phyloP scores from a whole-genome alignment of 2,113 vertebrate genomes.

The Plectropomus leopardus region DNA sequence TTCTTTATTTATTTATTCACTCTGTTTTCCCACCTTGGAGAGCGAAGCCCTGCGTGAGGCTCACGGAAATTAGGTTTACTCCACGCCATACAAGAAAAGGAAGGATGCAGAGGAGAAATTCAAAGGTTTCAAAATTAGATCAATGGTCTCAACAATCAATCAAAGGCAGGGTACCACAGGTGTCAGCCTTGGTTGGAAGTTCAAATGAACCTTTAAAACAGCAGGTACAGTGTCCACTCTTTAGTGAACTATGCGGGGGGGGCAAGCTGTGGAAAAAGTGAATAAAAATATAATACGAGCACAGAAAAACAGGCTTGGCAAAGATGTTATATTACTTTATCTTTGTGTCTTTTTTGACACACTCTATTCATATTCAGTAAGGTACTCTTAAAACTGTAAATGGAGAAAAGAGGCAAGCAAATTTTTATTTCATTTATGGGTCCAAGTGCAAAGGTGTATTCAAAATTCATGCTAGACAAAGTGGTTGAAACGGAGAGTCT shows the following conservation, averaged over 20 bases:
- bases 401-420: slow-evolving; percentile 1
- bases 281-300: slow-evolving; percentile 23
- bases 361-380: slow-evolving; percentile 33
- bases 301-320: slow-evolving; percentile 27
- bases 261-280: slow-evolving; percentile 49
- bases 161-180: slow-evolving; percentile 80
- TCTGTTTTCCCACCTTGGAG: slow-evolving; percentile 77
- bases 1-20: slow-evolving; percentile 85
- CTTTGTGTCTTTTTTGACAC: slow-evolving; percentile 26
- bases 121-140: slow-evolving; percentile 88
- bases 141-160: slow-evolving; percentile 86
- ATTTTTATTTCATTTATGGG: slow-evolving; percentile 41
- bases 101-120: slow-evolving; percentile 79
- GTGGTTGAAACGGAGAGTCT: slow-evolving; percentile 33
- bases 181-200: slow-evolving; percentile 72
- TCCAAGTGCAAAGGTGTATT: slow-evolving; percentile 52
- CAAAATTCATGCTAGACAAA: slow-evolving; percentile 39
- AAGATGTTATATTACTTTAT: slow-evolving; percentile 36
- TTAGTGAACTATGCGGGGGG: slow-evolving; percentile 61
- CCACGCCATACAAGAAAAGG: slow-evolving; percentile 76
- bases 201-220: slow-evolving; percentile 85
- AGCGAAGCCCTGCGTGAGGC: slow-evolving; percentile 80
- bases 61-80: slow-evolving; percentile 86
- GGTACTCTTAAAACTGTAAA: slow-evolving; percentile 27
- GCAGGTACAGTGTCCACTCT: slow-evolving; percentile 77